A percentile compares a stretch with the other conserved stretches of the same genome.
Evolutionary conservation across 2,797 vertebrate genomes (phyloP).

Genomic region (Pseudocheirus occidentalis): DNA sequence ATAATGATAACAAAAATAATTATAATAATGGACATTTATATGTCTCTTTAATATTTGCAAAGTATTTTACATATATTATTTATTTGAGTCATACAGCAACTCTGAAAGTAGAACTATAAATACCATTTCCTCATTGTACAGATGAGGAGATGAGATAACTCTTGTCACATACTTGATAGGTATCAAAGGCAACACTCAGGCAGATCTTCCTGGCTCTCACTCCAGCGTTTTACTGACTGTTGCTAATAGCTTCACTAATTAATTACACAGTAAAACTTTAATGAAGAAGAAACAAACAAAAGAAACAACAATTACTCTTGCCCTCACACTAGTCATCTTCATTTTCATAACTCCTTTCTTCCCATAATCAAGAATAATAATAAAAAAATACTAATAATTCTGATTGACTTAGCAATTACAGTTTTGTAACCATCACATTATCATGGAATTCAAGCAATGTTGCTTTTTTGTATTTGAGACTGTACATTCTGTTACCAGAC

Average conservation of each 20-base stretch:
- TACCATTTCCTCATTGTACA: not conserved
- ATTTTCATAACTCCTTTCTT: not conserved
- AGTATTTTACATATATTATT: not conserved
- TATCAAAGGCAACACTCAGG: not conserved
- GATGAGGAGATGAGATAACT: not conserved
- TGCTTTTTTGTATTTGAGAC: not conserved
- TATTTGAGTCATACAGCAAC: not conserved
- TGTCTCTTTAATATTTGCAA: not conserved
- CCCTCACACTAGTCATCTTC: not conserved
- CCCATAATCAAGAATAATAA: not conserved
- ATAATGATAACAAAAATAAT: not conserved
- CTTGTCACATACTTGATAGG: not conserved
- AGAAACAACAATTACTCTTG: not conserved
- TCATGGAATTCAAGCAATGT: not conserved
- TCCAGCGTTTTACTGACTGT: not conserved
- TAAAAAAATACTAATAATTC: not conserved
- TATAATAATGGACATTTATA: not conserved
- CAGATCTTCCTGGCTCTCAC: not conserved
- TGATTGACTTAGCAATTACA: not conserved
- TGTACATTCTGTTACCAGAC: not conserved
- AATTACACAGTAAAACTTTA: not conserved
- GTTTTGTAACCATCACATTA: not conserved
- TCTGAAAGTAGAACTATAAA: not conserved
- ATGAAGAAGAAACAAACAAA: not conserved
- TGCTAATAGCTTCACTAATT: not conserved